These are phyloP conservation scores for Drosophila suboccidentalis DNA, from an alignment of 2,888 invertebrate species.

Conservation along the genomic window DNA sequence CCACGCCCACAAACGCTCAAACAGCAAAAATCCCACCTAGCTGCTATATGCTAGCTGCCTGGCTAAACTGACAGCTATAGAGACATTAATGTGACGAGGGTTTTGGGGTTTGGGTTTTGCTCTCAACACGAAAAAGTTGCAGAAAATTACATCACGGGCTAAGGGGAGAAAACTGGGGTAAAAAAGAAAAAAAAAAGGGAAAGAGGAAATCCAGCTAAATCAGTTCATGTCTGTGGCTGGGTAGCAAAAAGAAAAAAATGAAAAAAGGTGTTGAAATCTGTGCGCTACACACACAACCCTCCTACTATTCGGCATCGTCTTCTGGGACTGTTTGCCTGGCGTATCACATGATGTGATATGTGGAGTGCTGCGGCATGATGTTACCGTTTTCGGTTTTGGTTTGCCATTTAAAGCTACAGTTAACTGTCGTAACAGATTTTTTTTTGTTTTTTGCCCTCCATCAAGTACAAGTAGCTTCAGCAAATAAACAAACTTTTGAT, in stretches of 20 bases:
- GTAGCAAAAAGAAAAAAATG: slow-evolving; percentile 2
- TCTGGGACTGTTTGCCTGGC: slow-evolving; percentile 37
- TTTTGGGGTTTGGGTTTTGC: slow-evolving; percentile 48
- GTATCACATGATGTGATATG: slow-evolving; percentile 39
- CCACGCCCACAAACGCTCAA: slow-evolving; percentile 37
- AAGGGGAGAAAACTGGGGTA: background rate
- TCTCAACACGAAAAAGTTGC: slow-evolving; percentile 56
- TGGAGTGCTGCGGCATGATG: slow-evolving; percentile 25
- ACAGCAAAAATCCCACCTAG: slow-evolving; percentile 12
- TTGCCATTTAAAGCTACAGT: slow-evolving; percentile 51
- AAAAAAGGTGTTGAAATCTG: slow-evolving; percentile 67
- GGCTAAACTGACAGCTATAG: slow-evolving; percentile 80
- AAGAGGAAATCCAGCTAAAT: slow-evolving; percentile 42
- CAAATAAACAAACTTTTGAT: slow-evolving; percentile 43
- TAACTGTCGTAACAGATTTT: slow-evolving; percentile 17
- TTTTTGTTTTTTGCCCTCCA: background rate
- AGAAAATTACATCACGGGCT: slow-evolving; percentile 66
- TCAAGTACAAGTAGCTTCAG: slow-evolving; percentile 25
- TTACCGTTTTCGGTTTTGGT: slow-evolving; percentile 1
- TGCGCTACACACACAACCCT: slow-evolving; percentile 37
- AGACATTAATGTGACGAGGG: slow-evolving; percentile 81
- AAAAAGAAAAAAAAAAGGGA: slow-evolving; percentile 11
- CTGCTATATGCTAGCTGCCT: slow-evolving; percentile 36
- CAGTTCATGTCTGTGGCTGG: slow-evolving; percentile 64
- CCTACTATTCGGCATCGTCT: background rate